Evolutionary conservation across 2,888 invertebrate genomes (phyloP), one percentile per base, ranked within the genome.

Genomic region (Leucophenga maculata): DNA sequence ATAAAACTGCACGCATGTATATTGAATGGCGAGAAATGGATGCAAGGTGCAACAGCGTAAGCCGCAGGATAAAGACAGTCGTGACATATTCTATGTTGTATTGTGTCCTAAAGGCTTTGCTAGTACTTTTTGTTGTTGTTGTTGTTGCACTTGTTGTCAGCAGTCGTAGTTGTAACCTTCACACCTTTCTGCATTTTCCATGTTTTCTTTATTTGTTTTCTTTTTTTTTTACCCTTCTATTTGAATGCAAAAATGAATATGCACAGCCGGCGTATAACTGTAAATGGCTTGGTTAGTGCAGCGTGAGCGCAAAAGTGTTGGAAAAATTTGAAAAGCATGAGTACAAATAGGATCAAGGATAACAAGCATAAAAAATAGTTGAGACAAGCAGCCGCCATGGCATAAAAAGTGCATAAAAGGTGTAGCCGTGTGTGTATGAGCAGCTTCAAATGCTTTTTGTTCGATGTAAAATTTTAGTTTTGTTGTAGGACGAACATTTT

Each of bases 281-380:
- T 31, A 60, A 60, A 60, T 60, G 60, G 60, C 44, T 60, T 60
- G 60, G 18, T 60, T 60, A 60, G 44, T 39, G 60, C 60, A 32
- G 22, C 48, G 11, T 20, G 18, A 32, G 16, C 18, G 6, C 46
- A 20, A 48, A 57, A 31, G 22, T 9, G 14, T 13, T 6, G 16
- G 32, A 20, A 65, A 16, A 48, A 50, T 26, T 26, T 26, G 16
- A 50, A 50, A 64, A 48, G 26, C 44, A 26, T 26, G 70, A 39
- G 39, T 39, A 39, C 70, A 80, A 78, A 80, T 76, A 77, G 77
- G 72, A 79, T 76, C 75, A 76, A 77, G 75, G 75, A 74, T 73
- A 76, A 72, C 71, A 67, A 70, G 59, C 65, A 67, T 72, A 65
- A 65, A 68, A 57, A 73, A 65, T 57, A 69, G 31, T 50, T 3